phyloP scores from a whole-genome alignment of 2,888 invertebrate genomes.

The Kuschelorhynchus macadamiae region DNA sequence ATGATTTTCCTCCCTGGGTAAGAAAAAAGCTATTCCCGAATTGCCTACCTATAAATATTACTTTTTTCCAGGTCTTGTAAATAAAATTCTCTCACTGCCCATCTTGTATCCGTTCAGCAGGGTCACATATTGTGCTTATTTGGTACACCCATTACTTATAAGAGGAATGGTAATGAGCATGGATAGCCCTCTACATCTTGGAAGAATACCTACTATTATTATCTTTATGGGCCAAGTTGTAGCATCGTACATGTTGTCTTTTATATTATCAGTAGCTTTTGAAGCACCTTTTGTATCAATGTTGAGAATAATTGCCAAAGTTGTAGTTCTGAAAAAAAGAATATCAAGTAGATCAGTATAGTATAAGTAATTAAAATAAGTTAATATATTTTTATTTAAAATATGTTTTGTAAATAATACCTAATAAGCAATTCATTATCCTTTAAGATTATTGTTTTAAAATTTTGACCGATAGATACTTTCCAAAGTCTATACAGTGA shows the following conservation, averaged over 20 bases:
- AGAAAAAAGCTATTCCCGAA: too few species aligned
- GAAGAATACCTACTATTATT: conserved; percentile 82
- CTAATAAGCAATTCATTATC: too few species aligned
- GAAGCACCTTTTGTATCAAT: conserved; percentile 90
- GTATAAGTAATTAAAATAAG: too few species aligned
- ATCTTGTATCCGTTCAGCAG: conserved; percentile 87
- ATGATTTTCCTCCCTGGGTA: too few species aligned
- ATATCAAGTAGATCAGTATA: conserved; percentile 13
- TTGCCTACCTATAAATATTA: too few species aligned
- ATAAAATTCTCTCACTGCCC: conserved; percentile 80
- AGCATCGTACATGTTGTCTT: conserved; percentile 83
- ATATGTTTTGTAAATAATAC: too few species aligned
- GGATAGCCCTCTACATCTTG: conserved; percentile 86
- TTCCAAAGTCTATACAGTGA: too few species aligned
- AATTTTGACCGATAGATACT: too few species aligned
- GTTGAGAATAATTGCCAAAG: conserved; percentile 73
- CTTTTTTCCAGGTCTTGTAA: conserved; percentile 73
- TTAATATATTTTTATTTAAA: too few species aligned
- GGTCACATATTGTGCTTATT: conserved; percentile 89
- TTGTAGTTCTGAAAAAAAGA: conserved; percentile 54
- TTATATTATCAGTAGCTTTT: conserved; percentile 84
- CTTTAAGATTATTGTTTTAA: too few species aligned
- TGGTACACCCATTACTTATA: conserved; percentile 87
- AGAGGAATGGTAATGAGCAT: conserved; percentile 85
- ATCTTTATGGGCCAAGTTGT: conserved; percentile 87